These are phyloP conservation scores for Mus spicilegus DNA, from an alignment of 2,113 vertebrate species.

Conservation along the genomic window DNA sequence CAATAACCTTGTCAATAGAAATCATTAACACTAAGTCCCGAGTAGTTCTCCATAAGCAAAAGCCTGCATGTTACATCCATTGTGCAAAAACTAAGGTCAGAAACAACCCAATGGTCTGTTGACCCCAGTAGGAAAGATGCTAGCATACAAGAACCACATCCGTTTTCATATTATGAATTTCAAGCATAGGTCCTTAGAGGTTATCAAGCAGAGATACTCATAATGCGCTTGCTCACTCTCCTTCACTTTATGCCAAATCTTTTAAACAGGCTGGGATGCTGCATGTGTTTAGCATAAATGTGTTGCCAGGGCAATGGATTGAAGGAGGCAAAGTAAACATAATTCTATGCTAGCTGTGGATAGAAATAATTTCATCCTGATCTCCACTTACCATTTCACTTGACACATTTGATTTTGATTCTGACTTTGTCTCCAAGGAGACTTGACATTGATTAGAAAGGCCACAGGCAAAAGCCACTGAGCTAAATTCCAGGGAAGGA, in stretches of 20 bases:
- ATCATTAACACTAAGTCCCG: constrained; percentile 72
- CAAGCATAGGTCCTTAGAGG: not conserved
- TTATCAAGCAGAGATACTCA: not conserved
- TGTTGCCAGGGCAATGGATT: not conserved
- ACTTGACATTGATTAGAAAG: constrained; percentile 9
- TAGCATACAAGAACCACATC: not conserved
- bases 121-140: constrained; percentile 43
- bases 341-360: not conserved
- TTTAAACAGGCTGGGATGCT: constrained; percentile 36
- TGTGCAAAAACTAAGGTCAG: constrained; percentile 39
- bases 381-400: constrained; percentile 6
- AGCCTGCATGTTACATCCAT: constrained; percentile 49
- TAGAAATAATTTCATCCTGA: constrained; percentile 33
- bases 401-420: not conserved
- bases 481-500: not conserved
- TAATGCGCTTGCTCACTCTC: not conserved
- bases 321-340: constrained; percentile 46
- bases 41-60: constrained; percentile 25
- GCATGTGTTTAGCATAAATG: constrained; percentile 57
- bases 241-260: constrained; percentile 49
- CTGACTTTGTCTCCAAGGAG: constrained; percentile 32
- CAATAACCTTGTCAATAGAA: constrained; percentile 84
- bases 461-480: not conserved
- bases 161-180: not conserved
- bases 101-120: constrained; percentile 61